A percentile compares a stretch with the other conserved stretches of the same genome.
Conservation (phyloP, 2,797 vertebrate species). For the Lepilemur septentrionalis region DNA sequence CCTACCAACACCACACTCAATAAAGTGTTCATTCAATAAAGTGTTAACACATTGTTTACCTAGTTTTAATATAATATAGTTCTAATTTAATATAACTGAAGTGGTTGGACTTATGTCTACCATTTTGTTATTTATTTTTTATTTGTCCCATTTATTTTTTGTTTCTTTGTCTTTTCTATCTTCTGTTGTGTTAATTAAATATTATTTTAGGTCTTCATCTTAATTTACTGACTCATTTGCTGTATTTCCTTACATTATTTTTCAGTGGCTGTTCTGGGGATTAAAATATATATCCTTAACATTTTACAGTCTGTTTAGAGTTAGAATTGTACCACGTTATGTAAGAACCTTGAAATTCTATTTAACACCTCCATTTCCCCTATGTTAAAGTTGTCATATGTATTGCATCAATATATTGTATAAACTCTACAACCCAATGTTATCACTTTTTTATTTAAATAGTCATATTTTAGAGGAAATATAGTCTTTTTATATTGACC, state of each 20-base stretch:
- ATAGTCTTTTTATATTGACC: neutral
- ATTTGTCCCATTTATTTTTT: neutral
- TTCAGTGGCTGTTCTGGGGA: neutral
- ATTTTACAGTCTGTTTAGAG: neutral
- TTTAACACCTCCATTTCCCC: neutral
- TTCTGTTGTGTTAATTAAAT: neutral
- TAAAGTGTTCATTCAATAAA: neutral
- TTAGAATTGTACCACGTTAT: neutral
- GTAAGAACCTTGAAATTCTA: neutral
- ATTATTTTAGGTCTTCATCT: neutral
- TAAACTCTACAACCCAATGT: neutral
- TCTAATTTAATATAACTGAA: neutral
- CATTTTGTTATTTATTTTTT: neutral
- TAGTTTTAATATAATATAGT: neutral
- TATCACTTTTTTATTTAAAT: neutral
- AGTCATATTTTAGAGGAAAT: neutral
- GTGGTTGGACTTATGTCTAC: neutral
- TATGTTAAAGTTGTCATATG: neutral
- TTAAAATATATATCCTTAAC: neutral
- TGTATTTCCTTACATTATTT: neutral
- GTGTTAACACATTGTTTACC: neutral
- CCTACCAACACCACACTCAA: neutral
- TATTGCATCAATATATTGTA: neutral
- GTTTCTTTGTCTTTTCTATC: neutral
- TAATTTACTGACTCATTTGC: neutral